Conservation (phyloP, 1,140 invertebrate genomes). For the Drosophila bocki region DNA sequence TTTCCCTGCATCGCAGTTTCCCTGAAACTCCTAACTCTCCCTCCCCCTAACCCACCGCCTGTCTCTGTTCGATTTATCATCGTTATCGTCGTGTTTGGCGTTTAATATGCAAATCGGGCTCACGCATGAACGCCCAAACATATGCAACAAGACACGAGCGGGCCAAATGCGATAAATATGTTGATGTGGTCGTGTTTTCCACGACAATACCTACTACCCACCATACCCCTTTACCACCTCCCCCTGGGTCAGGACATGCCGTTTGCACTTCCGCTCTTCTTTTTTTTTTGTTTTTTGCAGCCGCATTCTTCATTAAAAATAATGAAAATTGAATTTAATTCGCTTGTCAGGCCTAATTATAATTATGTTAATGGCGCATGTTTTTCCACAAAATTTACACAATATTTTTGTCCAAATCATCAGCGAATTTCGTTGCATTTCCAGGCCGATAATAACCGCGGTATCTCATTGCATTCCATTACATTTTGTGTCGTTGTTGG, state of each 20-base stretch:
- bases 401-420: slow-evolving; percentile 46
- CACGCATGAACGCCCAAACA: slow-evolving; percentile 69
- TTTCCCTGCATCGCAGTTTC: neutral
- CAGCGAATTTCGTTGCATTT: slow-evolving; percentile 14
- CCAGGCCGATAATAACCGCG: slow-evolving; percentile 6
- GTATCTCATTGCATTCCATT: slow-evolving; percentile 30
- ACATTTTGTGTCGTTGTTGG: slow-evolving; percentile 13
- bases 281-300: neutral
- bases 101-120: slow-evolving; percentile 67
- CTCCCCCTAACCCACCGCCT: neutral
- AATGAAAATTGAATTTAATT: slow-evolving; percentile 74
- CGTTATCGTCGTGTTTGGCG: slow-evolving; percentile 50
- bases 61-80: slow-evolving; percentile 57
- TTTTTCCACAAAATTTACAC: slow-evolving; percentile 62
- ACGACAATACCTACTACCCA: neutral
- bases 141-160: slow-evolving; percentile 62
- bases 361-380: slow-evolving; percentile 70
- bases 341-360: slow-evolving; percentile 72
- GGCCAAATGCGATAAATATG: slow-evolving; percentile 55
- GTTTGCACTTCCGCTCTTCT: neutral
- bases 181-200: slow-evolving; percentile 40
- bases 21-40: neutral
- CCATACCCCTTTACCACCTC: neutral
- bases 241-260: neutral
- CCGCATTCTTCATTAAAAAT: slow-evolving; percentile 59